Base-by-base conservation (phyloP, 2,113 vertebrate genomes). In the Benitochromis conjunctus region DNA sequence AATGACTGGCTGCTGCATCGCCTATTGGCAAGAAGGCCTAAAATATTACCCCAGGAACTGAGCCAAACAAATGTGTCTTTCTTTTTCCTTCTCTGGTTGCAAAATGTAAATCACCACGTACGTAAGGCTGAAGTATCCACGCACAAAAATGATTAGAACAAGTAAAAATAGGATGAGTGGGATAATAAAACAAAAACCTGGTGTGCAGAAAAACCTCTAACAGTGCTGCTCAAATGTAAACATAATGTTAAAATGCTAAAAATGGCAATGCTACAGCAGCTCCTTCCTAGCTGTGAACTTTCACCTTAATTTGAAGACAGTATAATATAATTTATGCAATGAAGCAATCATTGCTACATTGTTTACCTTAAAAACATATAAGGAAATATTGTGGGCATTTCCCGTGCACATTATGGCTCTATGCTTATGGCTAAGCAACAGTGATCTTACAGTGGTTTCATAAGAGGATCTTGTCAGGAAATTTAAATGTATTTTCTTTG, bases 1-100 rank as follows among this genome's bases (percentile, higher is more conserved):
- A 41, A 55, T 29, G 78, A 38, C 81, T 58, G 87, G 76, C 80
- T 84, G 81, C 10, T 69, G 56, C 16, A 56, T 58, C 1, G 48
- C 34, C 66, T 85, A 58, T 48, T 88, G 86, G 86, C 87, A 91
- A 60, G 10, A 58, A n/a, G 71, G 46, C 21, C 31, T 62, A 21
- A 83, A 79, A 85, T 80, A 82, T 86, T 62, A 81, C 77, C 86
- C 29, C 78, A 74, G 60, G 80, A 86, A 74, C 88, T 60, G 85
- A 83, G 81, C 71, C 8, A 19, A 46, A 36, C 31, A 54, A 29
- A 16, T 4, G 19, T 7, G 36, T 7, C 54, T 24, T 14, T 14
- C 9, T 34, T 74, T 71, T 5, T 11, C 46, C 3, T 26, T 51
- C 18, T 48, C 3, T 46, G 26, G 77, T 58, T 69, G 58, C 7